Evolutionary conservation across 2,888 invertebrate species (phyloP), one percentile per base, ranked within the genome.

Genomic region (Stenchaetothrips biformis): DNA sequence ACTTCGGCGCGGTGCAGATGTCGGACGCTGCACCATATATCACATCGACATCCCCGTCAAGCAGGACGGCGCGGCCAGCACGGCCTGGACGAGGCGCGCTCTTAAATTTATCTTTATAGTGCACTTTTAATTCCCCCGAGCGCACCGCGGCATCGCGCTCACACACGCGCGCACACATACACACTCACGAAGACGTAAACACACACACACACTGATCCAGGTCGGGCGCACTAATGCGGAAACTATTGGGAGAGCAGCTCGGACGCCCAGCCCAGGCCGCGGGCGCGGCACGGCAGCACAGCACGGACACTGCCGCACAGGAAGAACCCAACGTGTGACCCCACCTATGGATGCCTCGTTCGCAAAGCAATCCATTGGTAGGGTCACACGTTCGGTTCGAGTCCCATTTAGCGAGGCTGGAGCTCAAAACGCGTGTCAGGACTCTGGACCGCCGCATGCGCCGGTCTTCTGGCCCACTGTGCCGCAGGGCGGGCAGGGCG

Each of bases 101-200:
- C 67, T 74, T 74, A 74, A 74, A 74, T 74, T 74, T 21, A 74
- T 74, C 25, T 74, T 74, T 74, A 74, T 74, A 25, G 25, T 11
- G 67, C 67, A 74, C 67, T 74, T 21, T 74, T 74, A 74, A 74
- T 74, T 74, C 67, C 25, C 25, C 53, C 16, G 11, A 11, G 21
- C 67, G 67, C 25, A 9, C 37, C 37, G 37, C 37, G 37, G 2
- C 37, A 37, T 37, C 37, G 37, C 37, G 4, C 37, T 2, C 37
- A 37, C 37, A 37, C 37, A 4, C 37, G 4, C 37, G 37, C 37
- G 37, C 37, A 37, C 37, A n/a, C n/a, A n/a, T n/a, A n/a, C n/a
- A n/a, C n/a, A n/a, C n/a, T n/a, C n/a, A n/a, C n/a, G n/a, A n/a
- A n/a, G n/a, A n/a, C n/a, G n/a, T n/a, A n/a, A n/a, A n/a, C n/a